Evolutionary conservation across 2,797 vertebrate species (phyloP).

Genomic region (Cheirogaleus major): DNA sequence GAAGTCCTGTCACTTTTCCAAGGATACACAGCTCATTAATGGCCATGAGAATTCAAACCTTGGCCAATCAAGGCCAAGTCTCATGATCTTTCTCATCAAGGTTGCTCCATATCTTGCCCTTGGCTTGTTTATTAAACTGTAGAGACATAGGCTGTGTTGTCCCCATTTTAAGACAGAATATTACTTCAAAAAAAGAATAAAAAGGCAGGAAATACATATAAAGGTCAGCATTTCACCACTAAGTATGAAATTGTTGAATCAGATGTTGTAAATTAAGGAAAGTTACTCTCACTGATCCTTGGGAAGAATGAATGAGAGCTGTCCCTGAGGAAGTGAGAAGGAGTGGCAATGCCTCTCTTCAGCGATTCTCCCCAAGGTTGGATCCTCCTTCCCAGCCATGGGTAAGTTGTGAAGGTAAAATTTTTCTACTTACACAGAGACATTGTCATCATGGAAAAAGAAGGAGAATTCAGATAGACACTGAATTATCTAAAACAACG

Average conservation of each 20-base stretch:
- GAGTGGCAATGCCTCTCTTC: not conserved
- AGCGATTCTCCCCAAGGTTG: not conserved
- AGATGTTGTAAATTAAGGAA: conserved; percentile 47
- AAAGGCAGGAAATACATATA: not conserved
- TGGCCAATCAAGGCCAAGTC: not conserved
- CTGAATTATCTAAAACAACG: not conserved
- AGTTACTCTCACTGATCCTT: not conserved
- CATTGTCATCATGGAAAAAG: not conserved
- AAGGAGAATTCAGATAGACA: conserved; percentile 5
- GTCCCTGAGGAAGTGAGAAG: not conserved
- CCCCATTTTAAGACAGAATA: conserved; percentile 32
- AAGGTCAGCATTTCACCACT: conserved; percentile 16
- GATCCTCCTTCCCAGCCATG: not conserved
- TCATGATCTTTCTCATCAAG: not conserved
- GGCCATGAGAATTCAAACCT: not conserved
- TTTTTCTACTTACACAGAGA: conserved; percentile 58
- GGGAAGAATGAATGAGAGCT: not conserved
- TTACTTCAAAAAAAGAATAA: conserved; percentile 22
- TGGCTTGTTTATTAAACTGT: not conserved
- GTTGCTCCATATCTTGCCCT: not conserved
- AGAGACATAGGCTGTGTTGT: not conserved
- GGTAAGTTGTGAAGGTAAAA: conserved; percentile 64
- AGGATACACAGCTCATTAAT: conserved; percentile 12
- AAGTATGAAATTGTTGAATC: not conserved
- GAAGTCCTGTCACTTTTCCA: not conserved